Conservation (phyloP, 1,140 invertebrate genomes). For the Caenorhabditis tropicalis region DNA sequence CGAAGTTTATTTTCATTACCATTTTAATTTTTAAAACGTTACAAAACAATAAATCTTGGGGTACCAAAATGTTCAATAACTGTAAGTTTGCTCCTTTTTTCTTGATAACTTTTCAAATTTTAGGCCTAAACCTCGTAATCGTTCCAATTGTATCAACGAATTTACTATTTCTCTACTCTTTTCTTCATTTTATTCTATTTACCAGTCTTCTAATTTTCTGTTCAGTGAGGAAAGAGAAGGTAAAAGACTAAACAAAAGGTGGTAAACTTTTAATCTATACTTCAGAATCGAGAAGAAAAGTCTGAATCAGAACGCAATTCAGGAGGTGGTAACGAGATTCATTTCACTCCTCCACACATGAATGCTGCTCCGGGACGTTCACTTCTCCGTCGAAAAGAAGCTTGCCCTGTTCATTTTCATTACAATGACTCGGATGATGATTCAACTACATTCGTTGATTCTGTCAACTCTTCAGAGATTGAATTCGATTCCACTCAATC, state of each 20-base stretch:
- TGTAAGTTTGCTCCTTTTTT: not conserved
- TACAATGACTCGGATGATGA: not conserved
- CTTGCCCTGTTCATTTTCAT: not conserved
- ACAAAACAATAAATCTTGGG: not conserved
- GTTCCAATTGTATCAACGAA: no score
- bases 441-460: not conserved
- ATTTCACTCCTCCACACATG: slow-evolving; percentile 22
- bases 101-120: not conserved
- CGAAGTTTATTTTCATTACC: not conserved
- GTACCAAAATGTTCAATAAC: not conserved
- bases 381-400: not conserved
- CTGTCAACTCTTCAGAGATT: not conserved
- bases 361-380: not conserved
- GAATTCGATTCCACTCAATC: slow-evolving; percentile 13
- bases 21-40: not conserved
- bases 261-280: not conserved
- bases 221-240: not conserved
- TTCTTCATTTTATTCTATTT: not conserved
- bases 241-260: not conserved
- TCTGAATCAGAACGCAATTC: not conserved
- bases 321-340: not conserved
- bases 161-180: not conserved
- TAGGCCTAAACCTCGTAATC: no score
- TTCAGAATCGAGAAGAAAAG: not conserved
- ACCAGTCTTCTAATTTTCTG: not conserved